Evolutionary conservation across 1,140 invertebrate genomes (phyloP).

Genomic region (Linepithema humile): DNA sequence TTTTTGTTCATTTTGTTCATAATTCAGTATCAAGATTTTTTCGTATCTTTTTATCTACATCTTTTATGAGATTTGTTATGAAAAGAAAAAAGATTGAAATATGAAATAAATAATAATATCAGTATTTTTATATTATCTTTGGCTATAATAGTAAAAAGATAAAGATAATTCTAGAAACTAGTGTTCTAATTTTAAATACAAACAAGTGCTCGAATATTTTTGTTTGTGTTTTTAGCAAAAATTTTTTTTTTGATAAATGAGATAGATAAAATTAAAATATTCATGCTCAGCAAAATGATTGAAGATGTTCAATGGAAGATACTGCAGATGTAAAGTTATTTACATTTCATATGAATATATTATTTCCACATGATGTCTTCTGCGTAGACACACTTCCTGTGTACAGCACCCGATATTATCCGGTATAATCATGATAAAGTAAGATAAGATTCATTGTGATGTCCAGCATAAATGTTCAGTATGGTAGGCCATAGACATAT

Average conservation of each 20-base stretch:
- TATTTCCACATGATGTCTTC: not conserved
- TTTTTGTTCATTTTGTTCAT: no score
- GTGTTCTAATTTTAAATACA: not conserved
- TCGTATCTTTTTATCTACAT: no score
- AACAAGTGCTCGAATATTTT: not conserved
- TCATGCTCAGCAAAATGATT: not conserved
- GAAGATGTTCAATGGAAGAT: not conserved
- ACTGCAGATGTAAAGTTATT: not conserved
- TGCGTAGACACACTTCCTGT: not conserved
- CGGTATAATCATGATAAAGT: not conserved
- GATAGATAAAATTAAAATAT: not conserved
- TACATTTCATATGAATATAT: not conserved
- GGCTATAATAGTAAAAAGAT: no score
- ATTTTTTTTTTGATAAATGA: not conserved
- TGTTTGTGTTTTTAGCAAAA: not conserved
- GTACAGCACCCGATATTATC: not conserved
- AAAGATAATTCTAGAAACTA: not conserved
- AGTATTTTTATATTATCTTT: no score
- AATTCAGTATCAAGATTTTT: no score
- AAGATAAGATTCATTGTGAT: not conserved
- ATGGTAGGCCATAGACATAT: not conserved
- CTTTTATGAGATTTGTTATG: no score
- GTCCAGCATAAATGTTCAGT: not conserved
- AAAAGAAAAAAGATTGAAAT: no score
- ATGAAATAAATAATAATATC: no score